Conservation (phyloP, 2,797 vertebrate genomes). For the Gymnothorax javanicus region DNA sequence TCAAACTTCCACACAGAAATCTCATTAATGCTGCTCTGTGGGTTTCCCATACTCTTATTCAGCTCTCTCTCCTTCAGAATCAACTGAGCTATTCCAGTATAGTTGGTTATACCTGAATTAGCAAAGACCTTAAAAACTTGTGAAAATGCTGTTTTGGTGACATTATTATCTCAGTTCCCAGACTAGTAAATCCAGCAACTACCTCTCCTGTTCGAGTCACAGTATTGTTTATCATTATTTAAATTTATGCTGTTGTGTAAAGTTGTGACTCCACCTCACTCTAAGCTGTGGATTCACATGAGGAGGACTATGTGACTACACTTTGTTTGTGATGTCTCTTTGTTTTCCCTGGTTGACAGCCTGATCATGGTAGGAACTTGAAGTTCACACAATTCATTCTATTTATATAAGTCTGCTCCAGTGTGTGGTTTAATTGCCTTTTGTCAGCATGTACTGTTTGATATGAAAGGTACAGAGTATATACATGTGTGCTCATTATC, state of each 20-base stretch:
- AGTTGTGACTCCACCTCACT: neutral
- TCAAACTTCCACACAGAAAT: conserved; percentile 11
- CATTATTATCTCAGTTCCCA: neutral
- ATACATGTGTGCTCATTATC: no score
- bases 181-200: neutral
- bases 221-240: neutral
- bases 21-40: conserved; percentile 29
- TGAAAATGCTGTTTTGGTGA: conserved; percentile 14
- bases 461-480: neutral
- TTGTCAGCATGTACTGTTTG: conserved; percentile 18
- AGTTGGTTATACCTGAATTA: neutral
- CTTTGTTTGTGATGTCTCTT: conserved; percentile 46
- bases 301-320: conserved; percentile 34
- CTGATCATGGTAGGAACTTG: conserved; percentile 34
- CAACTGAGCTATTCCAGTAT: neutral
- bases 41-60: neutral
- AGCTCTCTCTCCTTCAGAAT: neutral
- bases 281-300: neutral
- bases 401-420: conserved; percentile 27
- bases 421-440: conserved; percentile 37
- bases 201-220: neutral
- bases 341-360: conserved; percentile 36
- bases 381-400: conserved; percentile 39
- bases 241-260: neutral
- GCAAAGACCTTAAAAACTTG: conserved; percentile 7